Conservation (phyloP, 2,888 invertebrate genomes). For the Agrotis puta region DNA sequence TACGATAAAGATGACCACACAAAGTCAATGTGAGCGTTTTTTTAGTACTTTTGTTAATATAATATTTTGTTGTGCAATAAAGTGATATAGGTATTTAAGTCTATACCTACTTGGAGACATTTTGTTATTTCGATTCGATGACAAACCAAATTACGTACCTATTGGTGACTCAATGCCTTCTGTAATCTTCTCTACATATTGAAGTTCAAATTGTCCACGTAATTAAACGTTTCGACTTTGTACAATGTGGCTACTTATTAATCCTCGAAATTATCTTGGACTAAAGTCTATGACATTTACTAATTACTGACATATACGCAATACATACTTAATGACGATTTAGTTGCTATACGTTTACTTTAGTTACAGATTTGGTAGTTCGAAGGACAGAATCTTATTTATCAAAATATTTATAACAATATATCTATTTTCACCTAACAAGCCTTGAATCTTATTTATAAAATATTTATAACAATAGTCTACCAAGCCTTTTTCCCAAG, state of each 20-base stretch:
- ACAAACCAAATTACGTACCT: conserved; percentile 5
- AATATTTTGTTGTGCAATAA: conserved; percentile 32
- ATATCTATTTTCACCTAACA: no score
- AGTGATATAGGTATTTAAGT: conserved; percentile 13
- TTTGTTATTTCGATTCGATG: conserved; percentile 31
- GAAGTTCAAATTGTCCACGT: conserved; percentile 1
- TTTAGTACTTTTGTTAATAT: background rate
- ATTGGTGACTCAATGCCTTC: conserved; percentile 29
- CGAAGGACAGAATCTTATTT: no score
- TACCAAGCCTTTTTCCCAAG: no score
- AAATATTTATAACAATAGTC: no score
- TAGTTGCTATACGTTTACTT: background rate
- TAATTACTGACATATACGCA: background rate
- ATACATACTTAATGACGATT: background rate
- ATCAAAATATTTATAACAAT: no score
- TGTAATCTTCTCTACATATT: conserved; percentile 23
- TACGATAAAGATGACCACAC: no score
- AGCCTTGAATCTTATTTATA: no score
- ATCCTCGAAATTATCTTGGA: conserved; percentile 1
- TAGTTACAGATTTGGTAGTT: background rate
- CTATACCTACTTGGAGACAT: conserved; percentile 7
- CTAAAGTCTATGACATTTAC: background rate
- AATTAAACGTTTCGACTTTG: conserved; percentile 24
- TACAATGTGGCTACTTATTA: background rate
- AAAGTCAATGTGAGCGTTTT: background rate